These are phyloP conservation scores for Tupiocoris notatus DNA, from an alignment of 2,888 invertebrate genomes.

Conservation along the genomic window DNA sequence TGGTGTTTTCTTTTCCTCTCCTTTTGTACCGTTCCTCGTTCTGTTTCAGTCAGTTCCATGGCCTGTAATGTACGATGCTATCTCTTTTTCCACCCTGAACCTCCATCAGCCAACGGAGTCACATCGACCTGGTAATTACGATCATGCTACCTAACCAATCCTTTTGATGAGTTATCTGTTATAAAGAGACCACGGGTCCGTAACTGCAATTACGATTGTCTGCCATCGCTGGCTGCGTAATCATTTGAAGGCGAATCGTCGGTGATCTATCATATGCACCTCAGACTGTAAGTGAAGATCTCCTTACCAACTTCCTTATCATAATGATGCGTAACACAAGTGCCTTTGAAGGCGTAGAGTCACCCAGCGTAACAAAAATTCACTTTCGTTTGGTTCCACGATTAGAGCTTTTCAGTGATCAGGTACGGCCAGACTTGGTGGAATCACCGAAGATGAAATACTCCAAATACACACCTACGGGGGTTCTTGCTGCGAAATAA, in stretches of 20 bases:
- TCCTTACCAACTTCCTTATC: neutral
- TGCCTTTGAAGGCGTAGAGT: neutral
- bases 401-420: too few relatives aligned
- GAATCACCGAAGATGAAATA: too few relatives aligned
- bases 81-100: neutral
- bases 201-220: neutral
- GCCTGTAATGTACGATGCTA: constrained; percentile 22
- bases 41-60: constrained; percentile 4
- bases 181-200: neutral
- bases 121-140: constrained; percentile 16
- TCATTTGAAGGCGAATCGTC: neutral
- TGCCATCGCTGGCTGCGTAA: neutral
- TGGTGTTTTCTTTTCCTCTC: neutral
- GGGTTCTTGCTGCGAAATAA: too few relatives aligned
- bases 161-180: constrained; percentile 19
- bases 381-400: too few relatives aligned
- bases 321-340: neutral
- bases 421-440: too few relatives aligned
- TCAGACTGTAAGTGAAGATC: neutral
- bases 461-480: too few relatives aligned
- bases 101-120: neutral
- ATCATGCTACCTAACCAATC: constrained; percentile 11
- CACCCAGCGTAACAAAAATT: neutral
- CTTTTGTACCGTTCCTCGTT: neutral
- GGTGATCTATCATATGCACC: neutral